Evolutionary conservation across 2,113 vertebrate species (phyloP).

Genomic region (Eurystomus gularis): DNA sequence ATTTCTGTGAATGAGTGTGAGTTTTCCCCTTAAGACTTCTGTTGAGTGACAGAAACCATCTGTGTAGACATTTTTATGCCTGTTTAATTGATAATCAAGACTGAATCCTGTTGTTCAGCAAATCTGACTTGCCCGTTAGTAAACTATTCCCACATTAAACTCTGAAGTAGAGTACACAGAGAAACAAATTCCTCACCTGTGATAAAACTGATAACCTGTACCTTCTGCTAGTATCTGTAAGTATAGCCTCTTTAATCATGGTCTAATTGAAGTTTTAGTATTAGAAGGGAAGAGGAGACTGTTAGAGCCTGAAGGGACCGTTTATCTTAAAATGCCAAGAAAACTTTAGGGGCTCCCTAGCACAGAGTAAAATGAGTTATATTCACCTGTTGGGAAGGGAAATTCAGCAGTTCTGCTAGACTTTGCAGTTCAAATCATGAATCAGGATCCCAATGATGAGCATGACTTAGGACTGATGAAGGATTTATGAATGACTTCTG

Average conservation of each 20-base stretch:
- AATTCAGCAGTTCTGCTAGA: constrained; percentile 20
- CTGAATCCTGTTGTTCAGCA: constrained; percentile 52
- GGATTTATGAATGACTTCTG: constrained; percentile 18
- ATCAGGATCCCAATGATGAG: background rate
- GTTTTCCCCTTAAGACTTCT: constrained; percentile 40
- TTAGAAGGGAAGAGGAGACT: constrained; percentile 6
- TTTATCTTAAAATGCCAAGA: constrained; percentile 1
- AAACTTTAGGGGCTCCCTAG: background rate
- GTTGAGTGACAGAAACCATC: constrained; percentile 59
- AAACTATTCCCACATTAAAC: constrained; percentile 41
- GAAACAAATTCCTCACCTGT: constrained; percentile 15
- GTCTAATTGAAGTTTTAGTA: constrained; percentile 33
- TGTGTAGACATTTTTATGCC: constrained; percentile 64
- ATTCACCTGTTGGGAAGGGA: background rate
- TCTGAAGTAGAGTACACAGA: background rate
- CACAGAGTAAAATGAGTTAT: background rate
- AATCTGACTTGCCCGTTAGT: constrained; percentile 39
- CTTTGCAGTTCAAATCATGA: background rate
- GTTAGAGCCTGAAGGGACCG: constrained; percentile 21
- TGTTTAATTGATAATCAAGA: constrained; percentile 71
- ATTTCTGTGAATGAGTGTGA: constrained; percentile 36
- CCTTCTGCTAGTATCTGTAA: background rate
- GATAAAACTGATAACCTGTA: constrained; percentile 11
- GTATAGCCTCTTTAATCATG: constrained; percentile 32
- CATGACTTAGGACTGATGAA: constrained; percentile 1